phyloP scores from a whole-genome alignment of 1,140 invertebrate species.

The Samia ricini region DNA sequence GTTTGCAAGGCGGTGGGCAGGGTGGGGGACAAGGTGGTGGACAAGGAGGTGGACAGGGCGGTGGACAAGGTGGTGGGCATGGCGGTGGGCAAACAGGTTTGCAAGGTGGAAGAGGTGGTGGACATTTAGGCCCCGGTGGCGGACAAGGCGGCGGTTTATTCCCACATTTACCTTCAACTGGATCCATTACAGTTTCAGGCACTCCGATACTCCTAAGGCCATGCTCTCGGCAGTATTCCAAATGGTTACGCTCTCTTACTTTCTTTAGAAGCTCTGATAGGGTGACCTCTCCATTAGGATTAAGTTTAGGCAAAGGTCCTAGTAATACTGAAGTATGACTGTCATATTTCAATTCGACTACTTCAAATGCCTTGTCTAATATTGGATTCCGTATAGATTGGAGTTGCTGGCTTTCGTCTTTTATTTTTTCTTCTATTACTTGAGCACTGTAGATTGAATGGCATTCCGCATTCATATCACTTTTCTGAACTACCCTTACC shows the following conservation, averaged over 20 bases:
- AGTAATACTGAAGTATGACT: slow-evolving; percentile 1
- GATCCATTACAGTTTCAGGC: slow-evolving; percentile 13
- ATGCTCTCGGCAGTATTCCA: slow-evolving; percentile 27
- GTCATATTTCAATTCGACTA: neutral
- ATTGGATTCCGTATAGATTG: neutral
- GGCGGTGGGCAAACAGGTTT: slow-evolving; percentile 11
- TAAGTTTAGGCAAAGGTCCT: slow-evolving; percentile 17
- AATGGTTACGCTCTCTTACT: slow-evolving; percentile 33
- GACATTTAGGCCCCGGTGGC: slow-evolving; percentile 18
- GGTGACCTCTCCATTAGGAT: slow-evolving; percentile 18
- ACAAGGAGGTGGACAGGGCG: slow-evolving; percentile 19
- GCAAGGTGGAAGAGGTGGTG: slow-evolving; percentile 16
- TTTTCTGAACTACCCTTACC: neutral
- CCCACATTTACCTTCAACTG: slow-evolving; percentile 20
- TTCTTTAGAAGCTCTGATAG: slow-evolving; percentile 39
- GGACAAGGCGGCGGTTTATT: slow-evolving; percentile 19
- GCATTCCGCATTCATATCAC: neutral
- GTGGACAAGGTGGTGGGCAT: slow-evolving; percentile 15
- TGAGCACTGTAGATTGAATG: neutral
- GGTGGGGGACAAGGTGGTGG: slow-evolving; percentile 27
- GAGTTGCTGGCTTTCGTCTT: neutral
- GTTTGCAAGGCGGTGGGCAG: too few species aligned
- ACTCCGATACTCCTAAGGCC: neutral
- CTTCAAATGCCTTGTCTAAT: slow-evolving; percentile 1
- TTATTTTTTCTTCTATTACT: neutral